These are phyloP conservation scores for Harpalus rubripes DNA, from an alignment of 2,888 invertebrate genomes.

Conservation along the genomic window DNA sequence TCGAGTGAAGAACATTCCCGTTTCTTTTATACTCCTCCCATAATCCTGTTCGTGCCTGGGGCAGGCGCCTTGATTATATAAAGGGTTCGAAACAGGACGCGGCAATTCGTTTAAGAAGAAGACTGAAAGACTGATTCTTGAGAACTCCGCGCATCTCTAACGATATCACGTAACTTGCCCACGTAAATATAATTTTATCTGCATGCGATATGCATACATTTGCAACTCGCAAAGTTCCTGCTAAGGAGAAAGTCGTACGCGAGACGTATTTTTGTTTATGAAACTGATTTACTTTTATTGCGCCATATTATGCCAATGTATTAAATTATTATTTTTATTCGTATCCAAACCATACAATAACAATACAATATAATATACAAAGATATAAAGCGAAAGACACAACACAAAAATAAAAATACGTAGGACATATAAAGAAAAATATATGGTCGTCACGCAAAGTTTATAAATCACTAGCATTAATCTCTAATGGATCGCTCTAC, in stretches of 20 bases:
- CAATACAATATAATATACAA: too few relatives aligned
- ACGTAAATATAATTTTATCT: constrained; percentile 41
- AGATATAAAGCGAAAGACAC: too few relatives aligned
- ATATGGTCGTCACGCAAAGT: too few relatives aligned
- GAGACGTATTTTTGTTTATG: constrained; percentile 32
- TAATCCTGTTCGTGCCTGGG: constrained; percentile 50
- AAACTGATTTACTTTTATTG: constrained; percentile 2
- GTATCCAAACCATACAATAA: too few relatives aligned
- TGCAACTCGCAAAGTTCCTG: constrained; percentile 4
- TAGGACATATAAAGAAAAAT: too few relatives aligned
- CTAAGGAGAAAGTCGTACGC: constrained; percentile 14
- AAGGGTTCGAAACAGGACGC: constrained; percentile 54
- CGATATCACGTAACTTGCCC: constrained; percentile 15
- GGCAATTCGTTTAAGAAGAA: constrained; percentile 15
- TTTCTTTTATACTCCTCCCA: constrained; percentile 54
- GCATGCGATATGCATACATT: constrained; percentile 25
- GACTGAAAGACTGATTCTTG: constrained; percentile 24
- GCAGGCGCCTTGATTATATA: constrained; percentile 58
- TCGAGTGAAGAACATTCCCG: constrained; percentile 52
- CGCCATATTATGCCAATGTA: background rate
- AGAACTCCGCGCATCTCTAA: background rate
- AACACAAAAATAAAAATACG: too few relatives aligned
- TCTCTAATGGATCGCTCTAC: too few relatives aligned
- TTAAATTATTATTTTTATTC: too few relatives aligned
- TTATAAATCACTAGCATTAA: too few relatives aligned